phyloP scores from a whole-genome alignment of 2,888 invertebrate species.

The Parnassius smintheus region DNA sequence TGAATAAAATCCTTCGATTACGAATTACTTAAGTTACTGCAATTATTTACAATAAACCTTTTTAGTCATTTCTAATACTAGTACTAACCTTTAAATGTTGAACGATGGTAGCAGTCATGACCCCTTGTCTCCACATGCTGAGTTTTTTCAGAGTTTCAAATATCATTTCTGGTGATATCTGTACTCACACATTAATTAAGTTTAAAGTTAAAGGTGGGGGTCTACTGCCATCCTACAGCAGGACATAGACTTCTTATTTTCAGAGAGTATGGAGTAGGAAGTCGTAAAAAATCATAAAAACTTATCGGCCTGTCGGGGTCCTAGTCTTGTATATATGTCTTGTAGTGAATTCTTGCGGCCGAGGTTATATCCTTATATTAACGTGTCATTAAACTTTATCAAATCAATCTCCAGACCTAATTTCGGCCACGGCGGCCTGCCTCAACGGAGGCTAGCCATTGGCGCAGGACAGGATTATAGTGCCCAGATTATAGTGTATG shows the following conservation, averaged over 20 bases:
- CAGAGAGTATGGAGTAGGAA: not conserved
- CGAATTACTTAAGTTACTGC: no score
- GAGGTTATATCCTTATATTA: not conserved
- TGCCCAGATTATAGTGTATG: no score
- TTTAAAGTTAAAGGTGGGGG: not conserved
- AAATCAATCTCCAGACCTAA: no score
- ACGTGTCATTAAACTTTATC: no score
- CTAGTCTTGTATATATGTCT: not conserved
- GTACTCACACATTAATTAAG: not conserved
- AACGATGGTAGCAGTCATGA: constrained; percentile 38
- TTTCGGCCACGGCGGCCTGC: no score
- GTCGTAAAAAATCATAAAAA: not conserved
- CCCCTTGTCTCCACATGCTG: constrained; percentile 49
- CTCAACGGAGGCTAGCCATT: no score
- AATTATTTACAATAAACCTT: no score
- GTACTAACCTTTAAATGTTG: constrained; percentile 48
- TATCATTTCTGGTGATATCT: constrained; percentile 69
- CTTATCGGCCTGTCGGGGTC: not conserved
- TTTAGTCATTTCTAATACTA: no score
- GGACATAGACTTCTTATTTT: no score
- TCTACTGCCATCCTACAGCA: no score
- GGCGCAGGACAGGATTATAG: no score
- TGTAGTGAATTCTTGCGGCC: not conserved
- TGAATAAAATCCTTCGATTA: no score
- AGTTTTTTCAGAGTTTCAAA: constrained; percentile 44